Evolutionary conservation across 2,888 invertebrate genomes (phyloP).

Genomic region (Drosophila aldrichi): DNA sequence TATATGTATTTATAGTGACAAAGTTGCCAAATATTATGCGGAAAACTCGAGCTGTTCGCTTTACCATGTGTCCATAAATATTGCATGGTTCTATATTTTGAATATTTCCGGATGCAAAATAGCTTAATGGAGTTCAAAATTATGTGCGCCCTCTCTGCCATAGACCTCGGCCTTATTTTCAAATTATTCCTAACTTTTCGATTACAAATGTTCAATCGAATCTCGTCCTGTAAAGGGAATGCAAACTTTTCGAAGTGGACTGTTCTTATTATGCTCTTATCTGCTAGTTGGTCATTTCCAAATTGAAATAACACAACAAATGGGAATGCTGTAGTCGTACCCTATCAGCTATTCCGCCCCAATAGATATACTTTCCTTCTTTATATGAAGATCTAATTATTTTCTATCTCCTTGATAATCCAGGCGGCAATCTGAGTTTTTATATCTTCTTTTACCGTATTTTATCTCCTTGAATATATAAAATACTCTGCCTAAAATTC

Average conservation of each 20-base stretch:
- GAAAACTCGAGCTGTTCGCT: background rate
- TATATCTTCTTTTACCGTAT: no score
- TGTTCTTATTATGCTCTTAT: no score
- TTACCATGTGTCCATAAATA: background rate
- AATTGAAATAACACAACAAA: no score
- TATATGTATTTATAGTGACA: background rate
- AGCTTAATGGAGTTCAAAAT: background rate
- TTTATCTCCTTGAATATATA: no score
- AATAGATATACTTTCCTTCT: no score
- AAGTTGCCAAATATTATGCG: slow-evolving; percentile 1
- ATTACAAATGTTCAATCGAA: background rate
- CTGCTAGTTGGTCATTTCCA: no score
- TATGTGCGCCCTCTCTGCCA: background rate
- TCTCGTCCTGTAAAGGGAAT: background rate
- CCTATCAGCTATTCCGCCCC: no score
- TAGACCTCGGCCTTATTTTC: background rate
- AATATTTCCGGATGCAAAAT: background rate
- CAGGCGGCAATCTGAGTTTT: no score
- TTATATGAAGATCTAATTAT: no score
- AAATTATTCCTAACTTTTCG: background rate
- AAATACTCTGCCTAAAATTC: no score
- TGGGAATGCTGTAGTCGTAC: no score
- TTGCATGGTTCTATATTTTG: background rate
- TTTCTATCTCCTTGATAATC: no score
- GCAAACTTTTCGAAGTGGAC: background rate